Evolutionary conservation across 2,888 invertebrate genomes (phyloP).

Genomic region (Leptinotarsa peninsularis): DNA sequence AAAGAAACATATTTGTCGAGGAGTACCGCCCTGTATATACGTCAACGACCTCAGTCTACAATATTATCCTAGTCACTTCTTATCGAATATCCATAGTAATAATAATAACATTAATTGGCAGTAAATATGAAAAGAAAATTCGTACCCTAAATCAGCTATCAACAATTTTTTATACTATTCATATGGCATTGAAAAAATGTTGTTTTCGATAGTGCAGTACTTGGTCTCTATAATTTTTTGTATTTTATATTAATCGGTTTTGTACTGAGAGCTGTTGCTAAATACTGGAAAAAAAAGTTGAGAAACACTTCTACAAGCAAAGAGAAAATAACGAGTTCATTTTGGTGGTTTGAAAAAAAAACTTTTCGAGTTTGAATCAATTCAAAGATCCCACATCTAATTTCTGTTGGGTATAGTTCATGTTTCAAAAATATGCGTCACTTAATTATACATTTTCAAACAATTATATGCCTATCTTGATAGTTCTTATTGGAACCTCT

Average conservation of each 20-base stretch:
- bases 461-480: too few species aligned
- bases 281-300: background rate
- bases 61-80: conserved; percentile 9
- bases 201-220: background rate
- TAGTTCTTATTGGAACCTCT: too few species aligned
- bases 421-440: too few species aligned
- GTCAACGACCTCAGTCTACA: conserved; percentile 4
- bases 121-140: conserved; percentile 1
- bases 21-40: conserved; percentile 2
- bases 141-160: background rate
- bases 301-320: background rate
- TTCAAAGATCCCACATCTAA: too few species aligned
- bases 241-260: background rate
- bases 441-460: too few species aligned
- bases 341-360: too few species aligned
- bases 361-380: too few species aligned
- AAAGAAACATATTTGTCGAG: background rate
- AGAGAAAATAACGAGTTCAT: too few species aligned
- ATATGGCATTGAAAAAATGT: background rate
- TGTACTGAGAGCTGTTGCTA: background rate
- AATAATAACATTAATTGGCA: background rate
- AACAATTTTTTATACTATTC: too few species aligned
- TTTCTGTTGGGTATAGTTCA: too few species aligned
- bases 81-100: conserved; percentile 6
- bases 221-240: background rate